Base-by-base conservation (phyloP, 37 sponge, comb jelly and placozoan genomes). In the Diacarnus erythraeanus region DNA sequence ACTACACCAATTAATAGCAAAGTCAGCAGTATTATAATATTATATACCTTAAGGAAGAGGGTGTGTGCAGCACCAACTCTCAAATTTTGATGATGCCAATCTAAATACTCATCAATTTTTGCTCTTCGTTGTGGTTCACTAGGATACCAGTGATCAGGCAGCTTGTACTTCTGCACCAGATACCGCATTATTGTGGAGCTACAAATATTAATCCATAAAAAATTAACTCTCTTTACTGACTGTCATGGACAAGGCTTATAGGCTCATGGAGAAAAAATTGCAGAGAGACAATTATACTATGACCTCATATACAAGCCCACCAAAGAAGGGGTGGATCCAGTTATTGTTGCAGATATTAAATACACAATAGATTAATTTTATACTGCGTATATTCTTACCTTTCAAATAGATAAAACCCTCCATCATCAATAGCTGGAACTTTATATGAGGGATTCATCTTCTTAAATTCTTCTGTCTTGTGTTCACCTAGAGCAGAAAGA, bases 81-180 rank as follows among this genome's bases (percentile, higher is more conserved):
- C 41, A 86, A 68, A 47, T 81, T 77, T n/a, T 51, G 22, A 27
- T 59, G 60, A 47, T 92, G 93, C 93, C 93, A 92, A 75, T 75
- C 59, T 10, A 92, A 72, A 74, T 87, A 92, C 64, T 92, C 85
- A 59, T 92, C 86, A 1, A 92, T 61, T 54, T 73, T 87, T 1
- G 85, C 86, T 56, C 86, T 80, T 42, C 33, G 39, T 43, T 67
- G 69, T 23, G 76, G 75, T 34, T 92, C 85, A 25, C 44, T 71
- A 10, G 93, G 89, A 57, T 92, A 86, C 81, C 91, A 90, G 79
- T 90, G 91, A 63, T 90, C 91, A 38, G 91, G 86, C 12, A 86
- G 77, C 6, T 77, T 34, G 72, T 86, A 81, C 72, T 85, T 71
- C 42, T 40, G 27, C 41, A 82, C 83, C n/a, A 90, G 65, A 38